Conservation (phyloP, 2,888 invertebrate genomes). For the Leptopilina myrica region DNA sequence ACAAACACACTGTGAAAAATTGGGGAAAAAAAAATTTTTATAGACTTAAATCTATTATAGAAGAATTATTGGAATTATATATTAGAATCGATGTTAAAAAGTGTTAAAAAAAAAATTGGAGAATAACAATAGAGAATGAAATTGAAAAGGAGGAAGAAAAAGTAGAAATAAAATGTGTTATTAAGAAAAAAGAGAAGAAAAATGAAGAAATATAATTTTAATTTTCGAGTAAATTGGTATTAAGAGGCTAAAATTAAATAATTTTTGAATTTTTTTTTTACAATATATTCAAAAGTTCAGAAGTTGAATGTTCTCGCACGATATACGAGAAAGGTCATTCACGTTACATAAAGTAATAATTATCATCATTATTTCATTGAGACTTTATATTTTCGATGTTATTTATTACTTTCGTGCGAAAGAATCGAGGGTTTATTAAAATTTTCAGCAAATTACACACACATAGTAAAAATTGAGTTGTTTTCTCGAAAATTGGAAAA, state of each 20-base stretch:
- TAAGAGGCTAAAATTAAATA: not conserved
- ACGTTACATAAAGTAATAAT: slow-evolving; percentile 8
- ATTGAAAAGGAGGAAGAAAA: not conserved
- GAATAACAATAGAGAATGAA: not conserved
- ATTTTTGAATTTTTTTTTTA: not conserved
- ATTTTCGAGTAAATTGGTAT: too few relatives aligned
- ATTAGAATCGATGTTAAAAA: too few relatives aligned
- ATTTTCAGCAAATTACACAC: not conserved
- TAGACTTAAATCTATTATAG: too few relatives aligned
- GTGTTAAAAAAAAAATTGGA: too few relatives aligned
- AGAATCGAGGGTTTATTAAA: not conserved
- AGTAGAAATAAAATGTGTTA: too few relatives aligned
- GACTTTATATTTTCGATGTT: not conserved
- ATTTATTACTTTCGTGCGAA: not conserved
- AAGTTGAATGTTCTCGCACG: not conserved
- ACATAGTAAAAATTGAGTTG: too few relatives aligned
- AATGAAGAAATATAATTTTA: not conserved
- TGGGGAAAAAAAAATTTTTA: too few relatives aligned
- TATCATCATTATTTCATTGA: not conserved
- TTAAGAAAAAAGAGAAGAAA: not conserved
- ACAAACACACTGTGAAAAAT: too few relatives aligned
- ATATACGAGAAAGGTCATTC: slow-evolving; percentile 24
- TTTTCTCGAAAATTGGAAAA: too few relatives aligned
- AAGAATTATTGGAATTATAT: too few relatives aligned
- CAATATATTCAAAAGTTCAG: slow-evolving; percentile 8